Base-by-base conservation (phyloP, 2,797 vertebrate genomes). In the Sandelia bainsii region DNA sequence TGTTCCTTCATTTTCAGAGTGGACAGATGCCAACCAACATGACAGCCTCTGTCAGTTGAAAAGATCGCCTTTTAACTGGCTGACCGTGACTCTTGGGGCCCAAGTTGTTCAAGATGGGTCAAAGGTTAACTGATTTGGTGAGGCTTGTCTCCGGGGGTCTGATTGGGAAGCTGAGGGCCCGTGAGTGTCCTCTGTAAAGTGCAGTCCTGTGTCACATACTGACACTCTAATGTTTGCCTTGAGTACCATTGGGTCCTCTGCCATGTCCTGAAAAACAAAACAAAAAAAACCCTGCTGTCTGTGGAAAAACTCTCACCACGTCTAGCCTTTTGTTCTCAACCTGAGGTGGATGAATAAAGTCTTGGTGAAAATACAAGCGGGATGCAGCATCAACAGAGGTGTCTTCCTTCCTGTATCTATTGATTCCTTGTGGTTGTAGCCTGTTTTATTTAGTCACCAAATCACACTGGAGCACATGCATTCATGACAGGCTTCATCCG, bases 121-220 rank as follows among this genome's bases (percentile, higher is more conserved):
- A 73, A 67, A 91, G 92, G 91, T 92, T 93, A 92, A 92, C 89
- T 87, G 87, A 87, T 87, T 90, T 84, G 85, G 84, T 85, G 90
- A 72, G 81, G 69, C 53, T 58, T 68, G 79, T 89, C 90, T 88
- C 80, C 45, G 25, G 81, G 85, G 91, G 87, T 91, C 79, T 90
- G 86, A 89, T 87, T 85, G 88, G 83, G 70, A 84, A 70, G 71
- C 77, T 76, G 85, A 81, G 73, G 83, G 81, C 86, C 79, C 20
- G 63, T 62, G 89, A 91, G 86, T 81, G 86, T 92, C 91, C 87
- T 91, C 84, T 84, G 86, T 80, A 91, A 93, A 93, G 90, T 92
- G 90, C 87, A 91, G 91, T 92, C 89, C 82, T 81, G 82, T 93
- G 92, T 93, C 89, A 90, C 84, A 81, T 79, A 83, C 79, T 81